These are phyloP conservation scores for Cyclophora albipunctata DNA, from an alignment of 2,888 invertebrate genomes.

Conservation along the genomic window DNA sequence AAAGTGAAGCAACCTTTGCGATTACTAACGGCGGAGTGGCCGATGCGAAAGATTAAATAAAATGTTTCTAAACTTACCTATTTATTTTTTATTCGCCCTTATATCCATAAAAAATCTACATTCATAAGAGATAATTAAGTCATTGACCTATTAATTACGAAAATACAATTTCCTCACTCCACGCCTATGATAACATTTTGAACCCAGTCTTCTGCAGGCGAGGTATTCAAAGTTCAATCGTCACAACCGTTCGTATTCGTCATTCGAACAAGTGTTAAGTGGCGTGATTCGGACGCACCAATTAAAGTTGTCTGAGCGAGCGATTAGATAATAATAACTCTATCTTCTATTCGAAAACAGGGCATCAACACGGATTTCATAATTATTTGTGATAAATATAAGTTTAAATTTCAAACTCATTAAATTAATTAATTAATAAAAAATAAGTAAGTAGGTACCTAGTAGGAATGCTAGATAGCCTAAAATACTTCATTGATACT, in stretches of 20 bases:
- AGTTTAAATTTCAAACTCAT: no score
- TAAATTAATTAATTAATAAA: no score
- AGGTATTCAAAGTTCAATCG: constrained; percentile 43
- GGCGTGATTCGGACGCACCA: constrained; percentile 64
- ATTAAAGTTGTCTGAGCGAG: constrained; percentile 39
- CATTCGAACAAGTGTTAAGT: constrained; percentile 38
- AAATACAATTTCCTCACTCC: constrained; percentile 8
- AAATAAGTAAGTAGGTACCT: no score
- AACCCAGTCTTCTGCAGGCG: constrained; percentile 14
- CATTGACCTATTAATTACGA: constrained; percentile 15
- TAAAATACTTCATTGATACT: no score
- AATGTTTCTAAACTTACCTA: neutral
- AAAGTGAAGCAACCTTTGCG: constrained; percentile 84
- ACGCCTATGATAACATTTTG: constrained; percentile 16
- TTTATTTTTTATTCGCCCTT: no score
- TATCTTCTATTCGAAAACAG: neutral
- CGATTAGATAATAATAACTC: constrained; percentile 50
- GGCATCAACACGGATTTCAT: no score
- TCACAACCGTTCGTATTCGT: constrained; percentile 46
- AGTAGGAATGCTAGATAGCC: no score
- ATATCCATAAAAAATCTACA: no score
- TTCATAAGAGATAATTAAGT: constrained; percentile 1
- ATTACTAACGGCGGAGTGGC: constrained; percentile 82
- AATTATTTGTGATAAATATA: no score
- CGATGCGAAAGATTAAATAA: constrained; percentile 79